Evolutionary conservation across 2,113 vertebrate species (phyloP).

Genomic region (Passer montanus): DNA sequence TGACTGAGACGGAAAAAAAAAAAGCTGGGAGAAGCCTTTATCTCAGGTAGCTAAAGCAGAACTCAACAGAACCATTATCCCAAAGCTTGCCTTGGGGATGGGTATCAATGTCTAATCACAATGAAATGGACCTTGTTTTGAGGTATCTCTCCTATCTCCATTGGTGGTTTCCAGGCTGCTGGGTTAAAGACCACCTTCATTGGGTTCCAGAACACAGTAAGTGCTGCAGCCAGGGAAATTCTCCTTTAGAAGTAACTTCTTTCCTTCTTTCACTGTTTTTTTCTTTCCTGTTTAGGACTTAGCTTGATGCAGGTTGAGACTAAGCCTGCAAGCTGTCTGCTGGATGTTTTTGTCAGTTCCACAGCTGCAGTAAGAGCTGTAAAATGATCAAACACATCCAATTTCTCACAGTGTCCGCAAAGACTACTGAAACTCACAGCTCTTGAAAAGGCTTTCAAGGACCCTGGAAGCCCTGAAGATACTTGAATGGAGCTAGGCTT

Average conservation of each 20-base stretch:
- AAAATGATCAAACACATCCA: neutral
- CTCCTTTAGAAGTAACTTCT: neutral
- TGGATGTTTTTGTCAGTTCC: neutral
- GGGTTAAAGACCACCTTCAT: rapidly evolving
- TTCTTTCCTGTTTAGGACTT: neutral
- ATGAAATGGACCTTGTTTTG: neutral
- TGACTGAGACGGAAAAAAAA: neutral
- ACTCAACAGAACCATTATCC: neutral
- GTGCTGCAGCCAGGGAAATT: neutral
- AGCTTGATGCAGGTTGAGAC: neutral
- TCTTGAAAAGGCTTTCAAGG: neutral
- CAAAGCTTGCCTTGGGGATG: neutral
- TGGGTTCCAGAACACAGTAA: neutral
- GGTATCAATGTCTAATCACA: neutral
- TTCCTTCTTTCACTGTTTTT: neutral
- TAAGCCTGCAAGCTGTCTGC: neutral
- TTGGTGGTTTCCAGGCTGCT: neutral
- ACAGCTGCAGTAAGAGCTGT: neutral
- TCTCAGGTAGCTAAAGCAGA: neutral
- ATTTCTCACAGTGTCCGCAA: neutral
- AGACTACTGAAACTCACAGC: neutral
- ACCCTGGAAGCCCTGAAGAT: neutral
- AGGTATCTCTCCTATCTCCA: neutral
- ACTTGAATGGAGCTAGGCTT: neutral
- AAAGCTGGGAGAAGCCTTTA: neutral